Evolutionary conservation across 2,888 invertebrate species (phyloP).

Genomic region (Aplocera efformata): DNA sequence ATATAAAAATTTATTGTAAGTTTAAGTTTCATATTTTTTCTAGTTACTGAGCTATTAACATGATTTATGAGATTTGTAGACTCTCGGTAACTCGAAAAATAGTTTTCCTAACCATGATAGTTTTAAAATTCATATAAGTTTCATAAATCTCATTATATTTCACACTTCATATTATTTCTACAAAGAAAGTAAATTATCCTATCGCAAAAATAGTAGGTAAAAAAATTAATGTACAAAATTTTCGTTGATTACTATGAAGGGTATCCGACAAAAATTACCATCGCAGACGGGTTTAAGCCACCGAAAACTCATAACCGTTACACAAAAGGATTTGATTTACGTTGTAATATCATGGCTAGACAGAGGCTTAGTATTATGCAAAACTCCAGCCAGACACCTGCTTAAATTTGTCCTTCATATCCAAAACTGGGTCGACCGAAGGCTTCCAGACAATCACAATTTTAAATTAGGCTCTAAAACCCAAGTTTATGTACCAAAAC

Average conservation of each 20-base stretch:
- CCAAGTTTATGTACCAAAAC: constrained; percentile 7
- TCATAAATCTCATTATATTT: too few species aligned
- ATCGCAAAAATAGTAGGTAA: too few species aligned
- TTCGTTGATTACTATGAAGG: neutral
- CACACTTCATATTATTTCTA: too few species aligned
- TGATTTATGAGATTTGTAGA: too few species aligned
- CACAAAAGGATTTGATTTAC: constrained; percentile 28
- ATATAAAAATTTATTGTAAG: too few species aligned
- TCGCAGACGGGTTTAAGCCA: constrained; percentile 10
- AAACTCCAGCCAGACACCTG: constrained; percentile 69
- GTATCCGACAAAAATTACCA: constrained; percentile 6
- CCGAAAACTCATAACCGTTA: constrained; percentile 16
- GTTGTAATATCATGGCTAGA: constrained; percentile 55
- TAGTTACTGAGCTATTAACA: too few species aligned
- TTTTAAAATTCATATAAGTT: too few species aligned
- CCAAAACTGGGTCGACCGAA: constrained; percentile 68
- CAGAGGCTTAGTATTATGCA: constrained; percentile 64
- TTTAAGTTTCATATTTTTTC: too few species aligned
- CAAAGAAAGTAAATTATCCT: too few species aligned
- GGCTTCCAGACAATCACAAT: constrained; percentile 75
- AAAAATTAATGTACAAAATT: too few species aligned
- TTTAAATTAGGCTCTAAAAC: constrained; percentile 68
- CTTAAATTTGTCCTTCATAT: constrained; percentile 63
- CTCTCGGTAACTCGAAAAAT: too few species aligned
- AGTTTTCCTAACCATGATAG: too few species aligned